Conservation (phyloP, 2,888 invertebrate species). For the Melanophora roralis region DNA sequence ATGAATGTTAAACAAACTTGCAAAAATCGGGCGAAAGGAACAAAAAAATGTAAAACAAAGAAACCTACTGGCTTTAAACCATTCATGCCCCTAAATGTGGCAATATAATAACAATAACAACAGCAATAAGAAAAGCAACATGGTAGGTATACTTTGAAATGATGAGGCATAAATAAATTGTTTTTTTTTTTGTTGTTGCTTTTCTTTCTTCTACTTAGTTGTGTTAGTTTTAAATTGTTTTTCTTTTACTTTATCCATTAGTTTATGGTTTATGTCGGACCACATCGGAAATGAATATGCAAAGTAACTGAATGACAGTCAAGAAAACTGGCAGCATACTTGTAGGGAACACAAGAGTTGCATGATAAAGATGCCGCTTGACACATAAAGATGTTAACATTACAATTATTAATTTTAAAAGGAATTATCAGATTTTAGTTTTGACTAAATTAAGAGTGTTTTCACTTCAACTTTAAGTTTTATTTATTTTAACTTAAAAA, state of each 20-base stretch:
- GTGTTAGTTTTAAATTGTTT: conserved; percentile 23
- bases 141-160: conserved; percentile 41
- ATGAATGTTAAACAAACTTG: conserved; percentile 4
- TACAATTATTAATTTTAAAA: conserved; percentile 60
- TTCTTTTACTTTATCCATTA: conserved; percentile 37
- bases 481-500: too few species aligned
- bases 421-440: conserved; percentile 53
- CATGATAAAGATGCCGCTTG: conserved; percentile 61
- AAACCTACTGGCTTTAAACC: conserved; percentile 37
- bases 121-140: conserved; percentile 7
- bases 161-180: conserved; percentile 42
- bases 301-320: conserved; percentile 46
- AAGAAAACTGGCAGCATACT: conserved; percentile 7
- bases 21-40: conserved; percentile 8
- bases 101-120: neutral
- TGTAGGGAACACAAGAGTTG: conserved; percentile 14
- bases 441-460: conserved; percentile 46
- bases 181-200: neutral
- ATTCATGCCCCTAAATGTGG: conserved; percentile 44
- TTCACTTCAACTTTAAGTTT: neutral
- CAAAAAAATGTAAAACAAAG: conserved; percentile 11
- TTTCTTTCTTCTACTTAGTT: conserved; percentile 2
- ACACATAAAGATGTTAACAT: conserved; percentile 62
- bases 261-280: conserved; percentile 52
- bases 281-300: conserved; percentile 61